Evolutionary conservation across 1,140 invertebrate species (phyloP).

Genomic region (Schlechtendalia chinensis): DNA sequence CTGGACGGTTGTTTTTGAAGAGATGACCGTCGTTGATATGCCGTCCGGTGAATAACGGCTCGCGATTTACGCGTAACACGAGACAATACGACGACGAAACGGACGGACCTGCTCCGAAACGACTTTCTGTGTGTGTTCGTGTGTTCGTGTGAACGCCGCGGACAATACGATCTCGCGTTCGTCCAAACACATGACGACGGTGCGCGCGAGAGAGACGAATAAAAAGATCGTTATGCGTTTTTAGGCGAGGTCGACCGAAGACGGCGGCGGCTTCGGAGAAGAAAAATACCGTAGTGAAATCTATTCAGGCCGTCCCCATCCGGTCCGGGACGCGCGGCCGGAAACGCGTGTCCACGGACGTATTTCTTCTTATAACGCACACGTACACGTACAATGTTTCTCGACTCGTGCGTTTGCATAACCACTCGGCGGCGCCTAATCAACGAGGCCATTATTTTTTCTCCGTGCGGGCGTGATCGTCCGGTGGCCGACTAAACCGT

Average conservation of each 20-base stretch:
- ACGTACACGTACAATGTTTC: no score
- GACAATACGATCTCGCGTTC: no score
- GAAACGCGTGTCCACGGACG: conserved; percentile 13
- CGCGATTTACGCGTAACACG: no score
- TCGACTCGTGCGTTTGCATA: no score
- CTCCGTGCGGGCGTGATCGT: not conserved
- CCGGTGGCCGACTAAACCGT: not conserved
- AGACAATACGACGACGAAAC: no score
- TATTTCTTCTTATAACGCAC: no score
- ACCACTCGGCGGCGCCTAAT: not conserved
- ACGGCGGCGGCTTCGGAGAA: not conserved
- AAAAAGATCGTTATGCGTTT: not conserved
- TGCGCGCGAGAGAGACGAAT: not conserved
- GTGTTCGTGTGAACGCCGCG: no score
- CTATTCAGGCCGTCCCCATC: conserved; percentile 22
- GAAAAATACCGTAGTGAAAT: conserved; percentile 39
- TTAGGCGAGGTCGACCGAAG: conserved; percentile 1
- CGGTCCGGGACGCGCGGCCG: conserved; percentile 25
- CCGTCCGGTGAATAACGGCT: conserved; percentile 9
- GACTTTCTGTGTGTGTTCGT: no score
- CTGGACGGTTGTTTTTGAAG: no score
- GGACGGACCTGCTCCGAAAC: no score
- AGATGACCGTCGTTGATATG: no score
- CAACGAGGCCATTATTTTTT: conserved; percentile 18
- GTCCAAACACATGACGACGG: no score